Evolutionary conservation across 2,797 vertebrate species (phyloP).

Genomic region (Acomys russatus): DNA sequence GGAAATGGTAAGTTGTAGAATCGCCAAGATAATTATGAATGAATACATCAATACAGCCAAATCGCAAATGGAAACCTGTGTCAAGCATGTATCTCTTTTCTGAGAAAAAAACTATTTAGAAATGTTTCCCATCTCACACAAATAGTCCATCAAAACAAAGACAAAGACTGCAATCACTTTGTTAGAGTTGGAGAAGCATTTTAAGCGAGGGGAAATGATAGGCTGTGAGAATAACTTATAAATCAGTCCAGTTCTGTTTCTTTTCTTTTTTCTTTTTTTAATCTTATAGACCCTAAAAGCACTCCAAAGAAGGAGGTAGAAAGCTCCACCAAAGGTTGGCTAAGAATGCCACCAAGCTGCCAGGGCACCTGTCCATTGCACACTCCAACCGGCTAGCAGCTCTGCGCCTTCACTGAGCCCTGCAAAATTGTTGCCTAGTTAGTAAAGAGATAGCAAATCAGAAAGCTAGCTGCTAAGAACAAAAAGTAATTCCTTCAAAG

Average conservation of each 20-base stretch:
- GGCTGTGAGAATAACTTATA: conserved; percentile 23
- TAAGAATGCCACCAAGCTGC: neutral
- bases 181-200: neutral
- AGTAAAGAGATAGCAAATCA: neutral
- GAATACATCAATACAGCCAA: neutral
- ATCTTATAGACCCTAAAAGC: neutral
- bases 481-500: neutral
- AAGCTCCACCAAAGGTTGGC: neutral
- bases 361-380: neutral
- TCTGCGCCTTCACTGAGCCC: neutral
- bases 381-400: neutral
- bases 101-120: neutral
- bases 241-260: neutral
- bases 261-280: neutral
- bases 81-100: neutral
- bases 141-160: conserved; percentile 35
- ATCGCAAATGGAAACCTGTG: conserved; percentile 5
- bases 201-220: neutral
- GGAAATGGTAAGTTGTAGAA: conserved; percentile 26
- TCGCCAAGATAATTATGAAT: conserved; percentile 41
- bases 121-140: conserved; percentile 14
- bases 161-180: neutral
- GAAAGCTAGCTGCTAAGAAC: neutral
- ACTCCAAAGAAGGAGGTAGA: neutral
- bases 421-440: neutral